These are phyloP conservation scores for Acleris emargana DNA, from an alignment of 2,888 invertebrate species.

Conservation along the genomic window DNA sequence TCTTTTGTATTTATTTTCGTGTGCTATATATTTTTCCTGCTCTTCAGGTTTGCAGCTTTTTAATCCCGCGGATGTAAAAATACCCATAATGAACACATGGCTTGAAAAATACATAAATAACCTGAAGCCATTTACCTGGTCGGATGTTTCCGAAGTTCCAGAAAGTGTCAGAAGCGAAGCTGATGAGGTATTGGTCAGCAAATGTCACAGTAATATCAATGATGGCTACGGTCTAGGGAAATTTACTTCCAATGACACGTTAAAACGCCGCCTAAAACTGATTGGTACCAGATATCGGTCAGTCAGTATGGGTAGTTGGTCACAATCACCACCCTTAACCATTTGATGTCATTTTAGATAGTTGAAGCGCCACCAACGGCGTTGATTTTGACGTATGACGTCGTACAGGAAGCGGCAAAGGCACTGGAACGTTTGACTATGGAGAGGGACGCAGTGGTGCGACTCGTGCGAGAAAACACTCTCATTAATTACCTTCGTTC, in stretches of 20 bases:
- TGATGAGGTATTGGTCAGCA: slow-evolving; percentile 8
- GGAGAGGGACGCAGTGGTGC: not conserved
- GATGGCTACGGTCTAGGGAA: too few species aligned
- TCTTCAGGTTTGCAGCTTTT: slow-evolving; percentile 24
- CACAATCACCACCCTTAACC: too few species aligned
- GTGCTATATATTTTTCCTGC: too few species aligned
- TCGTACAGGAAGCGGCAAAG: slow-evolving; percentile 7
- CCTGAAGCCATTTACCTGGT: not conserved
- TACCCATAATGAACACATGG: slow-evolving; percentile 2
- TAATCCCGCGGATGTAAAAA: slow-evolving; percentile 5
- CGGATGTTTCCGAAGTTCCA: not conserved
- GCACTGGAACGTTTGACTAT: not conserved
- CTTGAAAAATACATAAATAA: slow-evolving; percentile 4
- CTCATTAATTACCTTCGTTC: slow-evolving; percentile 30
- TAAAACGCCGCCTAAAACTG: too few species aligned
- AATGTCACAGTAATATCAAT: too few species aligned
- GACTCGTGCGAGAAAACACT: slow-evolving; percentile 15
- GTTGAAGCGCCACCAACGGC: slow-evolving; percentile 15
- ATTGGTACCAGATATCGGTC: too few species aligned
- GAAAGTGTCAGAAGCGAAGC: slow-evolving; percentile 11
- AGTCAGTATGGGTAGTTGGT: too few species aligned
- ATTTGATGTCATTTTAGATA: slow-evolving; percentile 9
- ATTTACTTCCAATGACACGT: too few species aligned
- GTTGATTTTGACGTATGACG: slow-evolving; percentile 28
- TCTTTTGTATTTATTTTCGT: not conserved